Conservation (phyloP, 2,113 vertebrate genomes). For the Haplotaxodon microlepis region DNA sequence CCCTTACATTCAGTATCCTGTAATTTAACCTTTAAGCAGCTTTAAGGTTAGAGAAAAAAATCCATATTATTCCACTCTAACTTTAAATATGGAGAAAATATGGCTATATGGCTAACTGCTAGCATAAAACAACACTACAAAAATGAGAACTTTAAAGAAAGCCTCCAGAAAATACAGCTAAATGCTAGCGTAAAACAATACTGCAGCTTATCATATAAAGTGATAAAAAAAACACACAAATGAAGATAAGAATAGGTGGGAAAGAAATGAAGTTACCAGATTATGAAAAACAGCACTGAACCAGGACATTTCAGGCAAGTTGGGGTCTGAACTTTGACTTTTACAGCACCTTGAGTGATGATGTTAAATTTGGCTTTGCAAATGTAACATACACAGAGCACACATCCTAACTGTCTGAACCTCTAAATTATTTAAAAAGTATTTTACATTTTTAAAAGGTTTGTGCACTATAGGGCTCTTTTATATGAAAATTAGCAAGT, state of each 20-base stretch:
- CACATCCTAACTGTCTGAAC: neutral
- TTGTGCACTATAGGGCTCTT: neutral
- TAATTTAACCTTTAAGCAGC: neutral
- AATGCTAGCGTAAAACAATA: neutral
- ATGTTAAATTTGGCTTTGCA: neutral
- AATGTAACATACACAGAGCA: neutral
- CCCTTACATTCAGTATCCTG: neutral
- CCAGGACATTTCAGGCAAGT: neutral
- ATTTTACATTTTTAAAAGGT: neutral
- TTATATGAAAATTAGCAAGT: neutral
- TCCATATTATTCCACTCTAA: neutral
- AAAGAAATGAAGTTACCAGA: neutral
- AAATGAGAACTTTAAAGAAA: neutral
- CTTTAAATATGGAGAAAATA: neutral
- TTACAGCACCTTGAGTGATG: neutral
- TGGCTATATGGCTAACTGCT: neutral
- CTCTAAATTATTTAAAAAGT: neutral
- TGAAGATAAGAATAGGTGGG: neutral
- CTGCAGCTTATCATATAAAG: rapidly evolving
- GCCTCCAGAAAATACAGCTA: neutral
- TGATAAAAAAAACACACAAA: neutral
- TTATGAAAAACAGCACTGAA: neutral
- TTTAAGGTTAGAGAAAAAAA: neutral
- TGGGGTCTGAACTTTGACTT: neutral
- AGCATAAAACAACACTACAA: neutral